A percentile compares a stretch with the other conserved stretches of the same genome.
Evolutionary conservation across 2,113 vertebrate species (phyloP).

Genomic region (Sorex fumeus): DNA sequence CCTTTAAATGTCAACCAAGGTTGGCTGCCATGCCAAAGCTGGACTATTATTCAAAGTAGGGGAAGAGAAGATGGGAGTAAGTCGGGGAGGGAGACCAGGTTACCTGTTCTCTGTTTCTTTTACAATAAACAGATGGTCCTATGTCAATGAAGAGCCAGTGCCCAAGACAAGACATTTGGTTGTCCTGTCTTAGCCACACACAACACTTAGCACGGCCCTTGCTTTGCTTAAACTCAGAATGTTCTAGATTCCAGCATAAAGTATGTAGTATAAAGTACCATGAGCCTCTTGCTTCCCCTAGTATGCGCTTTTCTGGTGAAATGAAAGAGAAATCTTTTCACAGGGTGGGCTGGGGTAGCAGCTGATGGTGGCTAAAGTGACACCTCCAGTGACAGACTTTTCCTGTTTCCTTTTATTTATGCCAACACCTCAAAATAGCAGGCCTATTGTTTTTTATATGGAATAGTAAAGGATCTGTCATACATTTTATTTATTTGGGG

Average conservation of each 20-base stretch:
- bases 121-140: neutral
- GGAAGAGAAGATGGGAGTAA: neutral
- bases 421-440: neutral
- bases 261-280: no score
- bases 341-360: rapidly evolving
- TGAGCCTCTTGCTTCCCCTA: neutral
- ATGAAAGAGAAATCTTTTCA: neutral
- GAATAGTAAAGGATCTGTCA: neutral
- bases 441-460: neutral
- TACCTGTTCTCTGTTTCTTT: neutral
- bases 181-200: neutral
- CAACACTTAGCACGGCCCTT: neutral
- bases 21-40: neutral
- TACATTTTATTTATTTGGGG: neutral
- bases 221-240: neutral
- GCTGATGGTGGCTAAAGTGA: rapidly evolving
- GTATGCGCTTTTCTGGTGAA: neutral
- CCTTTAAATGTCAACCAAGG: slow-evolving; percentile 3
- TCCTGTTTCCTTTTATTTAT: neutral
- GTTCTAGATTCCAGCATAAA: neutral
- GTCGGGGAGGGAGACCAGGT: neutral
- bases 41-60: neutral
- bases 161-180: neutral
- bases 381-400: neutral
- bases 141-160: neutral